Conservation (phyloP, 2,888 invertebrate genomes). For the Apantesis nais region DNA sequence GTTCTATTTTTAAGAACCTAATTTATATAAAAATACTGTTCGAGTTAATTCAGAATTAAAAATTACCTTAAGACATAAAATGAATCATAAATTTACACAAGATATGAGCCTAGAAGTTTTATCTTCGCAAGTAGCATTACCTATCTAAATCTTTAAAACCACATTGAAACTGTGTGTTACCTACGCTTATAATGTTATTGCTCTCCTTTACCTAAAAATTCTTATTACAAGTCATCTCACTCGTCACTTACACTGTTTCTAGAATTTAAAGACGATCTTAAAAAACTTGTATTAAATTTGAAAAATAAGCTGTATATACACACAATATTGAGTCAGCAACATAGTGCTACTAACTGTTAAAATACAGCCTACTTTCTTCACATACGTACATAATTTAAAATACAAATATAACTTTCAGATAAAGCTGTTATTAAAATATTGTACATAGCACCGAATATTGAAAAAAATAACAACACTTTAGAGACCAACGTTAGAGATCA, state of each 20-base stretch:
- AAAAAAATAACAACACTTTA: background rate
- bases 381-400: conserved; percentile 42
- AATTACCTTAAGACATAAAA: background rate
- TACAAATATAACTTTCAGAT: conserved; percentile 23
- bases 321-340: conserved; percentile 29
- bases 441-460: background rate
- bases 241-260: background rate
- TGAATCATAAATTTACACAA: background rate
- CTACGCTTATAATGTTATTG: background rate
- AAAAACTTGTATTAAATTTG: background rate
- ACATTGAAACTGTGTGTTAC: background rate
- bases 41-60: background rate
- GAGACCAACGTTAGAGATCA: background rate
- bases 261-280: background rate
- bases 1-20: background rate
- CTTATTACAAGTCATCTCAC: background rate
- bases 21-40: background rate
- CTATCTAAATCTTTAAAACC: background rate
- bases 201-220: background rate
- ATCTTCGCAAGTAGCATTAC: background rate
- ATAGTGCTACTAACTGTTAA: conserved; percentile 42
- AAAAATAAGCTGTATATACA: background rate
- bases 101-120: background rate
- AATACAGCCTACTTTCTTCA: conserved; percentile 52
- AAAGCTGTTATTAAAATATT: conserved; percentile 28